Conservation (phyloP, 2,113 vertebrate species). For the Rhinogobius similis region DNA sequence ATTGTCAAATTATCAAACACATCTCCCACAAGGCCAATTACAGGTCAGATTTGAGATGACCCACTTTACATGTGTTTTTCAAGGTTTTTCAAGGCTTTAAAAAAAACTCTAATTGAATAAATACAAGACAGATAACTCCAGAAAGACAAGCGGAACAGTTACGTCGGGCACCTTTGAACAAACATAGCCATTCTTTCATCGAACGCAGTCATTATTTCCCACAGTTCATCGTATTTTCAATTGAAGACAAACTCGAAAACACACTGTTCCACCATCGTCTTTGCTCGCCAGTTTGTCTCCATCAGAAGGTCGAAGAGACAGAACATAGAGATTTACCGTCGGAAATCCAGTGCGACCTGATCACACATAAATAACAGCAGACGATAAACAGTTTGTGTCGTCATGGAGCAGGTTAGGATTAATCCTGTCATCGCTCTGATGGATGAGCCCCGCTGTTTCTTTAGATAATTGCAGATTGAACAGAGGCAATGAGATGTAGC, state of each 20-base stretch:
- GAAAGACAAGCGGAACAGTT: no score
- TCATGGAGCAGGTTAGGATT: constrained; percentile 25
- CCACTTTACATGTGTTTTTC: no score
- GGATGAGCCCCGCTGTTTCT: constrained; percentile 45
- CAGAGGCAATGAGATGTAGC: constrained; percentile 11
- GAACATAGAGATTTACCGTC: constrained; percentile 35
- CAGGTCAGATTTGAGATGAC: no score
- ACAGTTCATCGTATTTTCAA: no score
- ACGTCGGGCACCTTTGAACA: no score
- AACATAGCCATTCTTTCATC: no score
- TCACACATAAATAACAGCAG: constrained; percentile 23
- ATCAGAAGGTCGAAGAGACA: constrained; percentile 40
- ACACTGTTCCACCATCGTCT: neutral
- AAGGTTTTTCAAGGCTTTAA: no score
- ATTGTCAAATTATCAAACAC: no score
- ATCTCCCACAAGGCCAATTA: no score
- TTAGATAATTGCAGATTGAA: constrained; percentile 46
- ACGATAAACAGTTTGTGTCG: constrained; percentile 36
- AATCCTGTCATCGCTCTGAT: constrained; percentile 32
- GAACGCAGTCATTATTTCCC: no score
- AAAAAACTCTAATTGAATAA: no score
- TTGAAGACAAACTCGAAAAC: neutral
- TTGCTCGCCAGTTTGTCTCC: neutral
- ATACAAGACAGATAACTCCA: no score
- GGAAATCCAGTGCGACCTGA: constrained; percentile 10